These are phyloP conservation scores for Sitobion miscanthi DNA, from an alignment of 1,140 invertebrate species.

Conservation along the genomic window DNA sequence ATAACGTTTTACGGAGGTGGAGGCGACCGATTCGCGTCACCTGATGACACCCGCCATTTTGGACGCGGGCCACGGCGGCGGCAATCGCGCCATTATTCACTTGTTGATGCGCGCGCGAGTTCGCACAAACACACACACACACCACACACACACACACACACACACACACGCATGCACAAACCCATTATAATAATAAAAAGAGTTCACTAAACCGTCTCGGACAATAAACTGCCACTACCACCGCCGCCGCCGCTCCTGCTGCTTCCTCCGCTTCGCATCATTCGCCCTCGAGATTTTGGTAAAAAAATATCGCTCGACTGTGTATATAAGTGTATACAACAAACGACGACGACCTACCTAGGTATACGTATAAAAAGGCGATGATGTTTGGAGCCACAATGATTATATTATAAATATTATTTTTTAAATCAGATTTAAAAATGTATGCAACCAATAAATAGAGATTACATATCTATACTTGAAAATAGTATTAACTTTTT, in stretches of 20 bases:
- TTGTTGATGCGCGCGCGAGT: neutral
- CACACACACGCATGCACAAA: neutral
- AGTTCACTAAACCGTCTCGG: constrained; percentile 42
- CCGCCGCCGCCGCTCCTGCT: neutral
- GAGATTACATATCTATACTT: neutral
- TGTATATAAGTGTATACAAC: neutral
- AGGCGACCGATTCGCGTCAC: constrained; percentile 36
- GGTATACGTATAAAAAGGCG: neutral
- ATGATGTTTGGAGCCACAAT: neutral
- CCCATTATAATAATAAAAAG: constrained; percentile 29
- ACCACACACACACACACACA: neutral
- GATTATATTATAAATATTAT: neutral
- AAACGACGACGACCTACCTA: neutral
- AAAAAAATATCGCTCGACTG: neutral
- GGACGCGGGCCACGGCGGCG: constrained; percentile 17
- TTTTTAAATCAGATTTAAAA: neutral
- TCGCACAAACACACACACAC: neutral
- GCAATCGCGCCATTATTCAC: constrained; percentile 29
- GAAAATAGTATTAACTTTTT: neutral
- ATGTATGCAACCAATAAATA: neutral
- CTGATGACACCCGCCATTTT: constrained; percentile 38
- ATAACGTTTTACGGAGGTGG: constrained; percentile 32
- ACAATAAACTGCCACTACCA: constrained; percentile 2
- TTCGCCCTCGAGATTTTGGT: neutral
- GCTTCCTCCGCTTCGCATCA: neutral